Conservation (phyloP, 2,113 vertebrate genomes). For the Mungos mungo region DNA sequence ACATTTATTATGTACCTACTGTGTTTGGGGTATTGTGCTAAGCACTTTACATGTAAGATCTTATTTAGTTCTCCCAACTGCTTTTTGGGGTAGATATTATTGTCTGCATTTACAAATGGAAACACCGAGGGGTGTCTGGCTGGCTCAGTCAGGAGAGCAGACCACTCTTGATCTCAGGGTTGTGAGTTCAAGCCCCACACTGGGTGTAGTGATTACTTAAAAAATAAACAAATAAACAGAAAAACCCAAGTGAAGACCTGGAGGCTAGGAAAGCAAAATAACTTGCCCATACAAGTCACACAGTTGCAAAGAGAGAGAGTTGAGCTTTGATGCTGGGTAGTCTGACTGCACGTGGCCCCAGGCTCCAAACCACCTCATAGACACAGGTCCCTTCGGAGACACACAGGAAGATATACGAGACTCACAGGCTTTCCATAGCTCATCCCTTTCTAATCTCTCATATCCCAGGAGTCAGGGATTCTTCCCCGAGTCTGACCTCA, state of each 20-base stretch:
- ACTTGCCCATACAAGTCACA: not conserved
- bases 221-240: not conserved
- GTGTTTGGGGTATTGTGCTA: not conserved
- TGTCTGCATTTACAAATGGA: not conserved
- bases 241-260: not conserved
- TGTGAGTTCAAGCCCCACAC: not conserved
- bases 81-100: not conserved
- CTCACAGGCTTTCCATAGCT: not conserved
- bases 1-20: not conserved
- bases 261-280: not conserved
- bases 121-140: not conserved
- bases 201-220: not conserved
- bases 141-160: not conserved
- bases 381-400: not conserved
- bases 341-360: not conserved
- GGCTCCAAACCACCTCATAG: not conserved
- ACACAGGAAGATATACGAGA: not conserved
- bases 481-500: not conserved
- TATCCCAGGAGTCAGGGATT: not conserved
- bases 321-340: too few relatives aligned
- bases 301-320: too few relatives aligned
- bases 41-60: not conserved
- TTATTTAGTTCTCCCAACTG: not conserved
- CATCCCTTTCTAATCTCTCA: not conserved
- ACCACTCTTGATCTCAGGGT: not conserved